Evolutionary conservation across 2,113 vertebrate species (phyloP), one percentile per base, ranked within the genome.

Genomic region (Scatophagus argus): DNA sequence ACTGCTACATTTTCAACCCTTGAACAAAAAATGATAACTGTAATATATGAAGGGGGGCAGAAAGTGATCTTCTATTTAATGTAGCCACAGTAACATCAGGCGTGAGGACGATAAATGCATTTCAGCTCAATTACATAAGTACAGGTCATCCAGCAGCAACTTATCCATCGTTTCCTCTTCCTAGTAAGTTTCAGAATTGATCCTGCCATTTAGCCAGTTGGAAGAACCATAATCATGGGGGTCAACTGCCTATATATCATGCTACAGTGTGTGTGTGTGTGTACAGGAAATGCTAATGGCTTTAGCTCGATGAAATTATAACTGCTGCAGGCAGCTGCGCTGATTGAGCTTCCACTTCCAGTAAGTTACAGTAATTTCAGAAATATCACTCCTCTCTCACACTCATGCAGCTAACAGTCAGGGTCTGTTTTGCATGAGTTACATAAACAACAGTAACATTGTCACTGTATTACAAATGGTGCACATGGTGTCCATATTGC

Each of bases 241-340:
- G 74, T 66, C 73, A 77, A 43, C 5, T 56, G 65, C 44, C 6
- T 62, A 43, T 60, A 32, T 67, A 67, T 89, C 88, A 47, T n/a
- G 55, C 90, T 85, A 62, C 76, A 69, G 41, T 54, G 55, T 78
- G 56, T 64, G 29, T 54, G 55, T 78, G 56, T 64, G 29, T 70
- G 39, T 52, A 56, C 79, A 87, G 81, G 74, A 87, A 88, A 86
- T 17, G 25, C 63, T 87, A 77, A 82, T 64, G 34, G 47, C 31
- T 61, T 68, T 62, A 89, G 73, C 74, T 70, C 47, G 73, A 55
- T 52, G n/a, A 51, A 79, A 81, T 63, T 51, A 23, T 14, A 44
- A 73, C 29, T 39, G 39, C 70, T 21, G 1, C 0, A 61, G 76
- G 34, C 71, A 68, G 71, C 68, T 83, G 70, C 73, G 54, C 62